Evolutionary conservation across 2,113 vertebrate species (phyloP), one percentile per base, ranked within the genome.

Genomic region (Carassius gibelio): DNA sequence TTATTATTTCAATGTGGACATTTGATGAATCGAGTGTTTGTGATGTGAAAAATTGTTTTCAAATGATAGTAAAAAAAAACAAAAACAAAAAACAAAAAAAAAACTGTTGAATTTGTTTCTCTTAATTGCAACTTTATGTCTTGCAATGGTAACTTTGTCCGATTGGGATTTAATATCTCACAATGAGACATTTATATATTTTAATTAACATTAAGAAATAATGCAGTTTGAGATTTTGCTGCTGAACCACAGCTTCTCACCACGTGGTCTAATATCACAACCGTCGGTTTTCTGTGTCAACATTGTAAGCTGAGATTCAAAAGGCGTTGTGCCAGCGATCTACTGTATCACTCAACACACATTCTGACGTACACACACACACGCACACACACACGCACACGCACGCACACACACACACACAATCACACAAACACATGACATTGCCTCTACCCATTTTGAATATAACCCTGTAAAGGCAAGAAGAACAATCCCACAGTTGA

Each of bases 261-360:
- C 77, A 61, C 61, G 61, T 66, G 78, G 61, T 81, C 78, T 64
- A 17, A 66, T 30, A 62, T 79, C 19, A 62, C 77, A 64, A 26
- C 59, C n/a, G 23, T 66, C 14, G 42, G 42, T 66, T 66, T 26
- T 81, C 38, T 48, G 17, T 81, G 78, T 81, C 78, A 81, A 66
- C 78, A 81, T 23, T 30, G 78, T 81, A 81, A 81, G 61, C n/a
- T 50, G 78, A 81, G 59, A 81, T 81, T 50, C 38, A 66, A 66
- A 42, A 14, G 78, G 57, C 57, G 11, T 45, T 34, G 34, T 62
- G 77, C 77, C 76, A 79, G 11, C 1, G 55, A 42, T 30, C 78
- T 17, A 64, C 72, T 75, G 72, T 75, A 50, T 80, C 59, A 45
- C 36, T 48, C 45, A 42, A 75, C 64, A 82, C 36, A 82, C 78